Base-by-base conservation (phyloP, 2,797 vertebrate species). In the Thamnophis elegans region DNA sequence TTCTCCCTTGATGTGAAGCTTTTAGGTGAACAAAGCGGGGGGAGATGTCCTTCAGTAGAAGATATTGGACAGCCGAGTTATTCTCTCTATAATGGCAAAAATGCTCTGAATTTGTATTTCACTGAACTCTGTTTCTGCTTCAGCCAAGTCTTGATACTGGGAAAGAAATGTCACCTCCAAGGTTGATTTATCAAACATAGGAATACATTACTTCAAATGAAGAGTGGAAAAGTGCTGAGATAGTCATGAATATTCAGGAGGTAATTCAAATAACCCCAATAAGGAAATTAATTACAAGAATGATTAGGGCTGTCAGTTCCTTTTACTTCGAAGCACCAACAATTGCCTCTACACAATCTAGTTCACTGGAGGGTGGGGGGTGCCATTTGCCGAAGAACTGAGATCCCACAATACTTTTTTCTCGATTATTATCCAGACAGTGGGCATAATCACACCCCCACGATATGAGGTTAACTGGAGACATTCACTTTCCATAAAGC, bases 281-380 rank as follows among this genome's bases (percentile, higher is more conserved):
- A 95, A 93, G 96, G 95, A 97, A 94, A 96, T 97, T 97, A 96
- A 97, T 97, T 96, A 94, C 93, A 94, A 95, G 96, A 96, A 94
- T 97, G 96, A 97, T 97, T 96, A 95, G 86, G 96, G 68, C 92
- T 97, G 96, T 93, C 95, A 96, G 94, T 91, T 96, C 92, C 92
- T 96, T 97, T 97, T 96, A 96, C 96, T 96, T 95, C 94, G 95
- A 97, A 96, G 95, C 94, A 95, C 94, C 94, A 96, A 96, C 96
- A 96, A 97, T 96, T 96, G 95, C 94, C 85, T 95, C 65, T 93
- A 92, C 28, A 92, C 93, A 94, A 95, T 94, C 94, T 20, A 60
- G 47, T 68, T 87, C 12, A 85, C 93, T 54, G 60, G 94, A 62
- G 68, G 32, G 32, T 18, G 32, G 13, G n/a, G 14, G 28, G 1